A percentile compares a stretch with the other conserved stretches of the same genome.
These are phyloP conservation scores for Silvanus unidentatus DNA, from an alignment of 2,888 invertebrate genomes.

Conservation along the genomic window DNA sequence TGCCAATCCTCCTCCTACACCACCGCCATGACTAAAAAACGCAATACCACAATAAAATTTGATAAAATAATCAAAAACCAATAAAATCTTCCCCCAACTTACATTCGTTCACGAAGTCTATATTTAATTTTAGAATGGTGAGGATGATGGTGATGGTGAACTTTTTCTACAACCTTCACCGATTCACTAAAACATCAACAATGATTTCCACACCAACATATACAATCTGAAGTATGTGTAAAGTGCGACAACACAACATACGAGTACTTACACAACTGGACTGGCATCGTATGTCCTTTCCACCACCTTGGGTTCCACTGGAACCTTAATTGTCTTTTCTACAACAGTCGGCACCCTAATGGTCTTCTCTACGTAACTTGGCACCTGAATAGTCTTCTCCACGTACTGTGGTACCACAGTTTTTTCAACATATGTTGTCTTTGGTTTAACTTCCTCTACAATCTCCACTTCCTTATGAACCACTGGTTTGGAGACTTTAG, in stretches of 20 bases:
- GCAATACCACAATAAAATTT: conserved; percentile 1
- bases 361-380: conserved; percentile 41
- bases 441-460: conserved; percentile 26
- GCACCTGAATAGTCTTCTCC: conserved; percentile 41
- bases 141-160: conserved; percentile 24
- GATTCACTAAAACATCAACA: conserved; percentile 4
- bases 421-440: conserved; percentile 36
- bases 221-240: conserved; percentile 1
- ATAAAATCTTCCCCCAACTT: neutral
- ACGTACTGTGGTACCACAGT: conserved; percentile 42
- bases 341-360: conserved; percentile 40
- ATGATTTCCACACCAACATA: neutral
- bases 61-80: neutral
- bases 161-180: conserved; percentile 20
- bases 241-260: conserved; percentile 15
- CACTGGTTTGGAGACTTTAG: conserved; percentile 17
- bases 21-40: no score
- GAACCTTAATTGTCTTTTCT: conserved; percentile 38
- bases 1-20: no score
- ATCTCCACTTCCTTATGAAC: conserved; percentile 23
- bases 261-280: conserved; percentile 18
- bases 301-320: conserved; percentile 37
- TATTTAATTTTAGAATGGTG: conserved; percentile 14
- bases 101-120: neutral
- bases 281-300: conserved; percentile 33